Base-by-base conservation (phyloP, 2,797 vertebrate genomes). In the Clarias fuscus region DNA sequence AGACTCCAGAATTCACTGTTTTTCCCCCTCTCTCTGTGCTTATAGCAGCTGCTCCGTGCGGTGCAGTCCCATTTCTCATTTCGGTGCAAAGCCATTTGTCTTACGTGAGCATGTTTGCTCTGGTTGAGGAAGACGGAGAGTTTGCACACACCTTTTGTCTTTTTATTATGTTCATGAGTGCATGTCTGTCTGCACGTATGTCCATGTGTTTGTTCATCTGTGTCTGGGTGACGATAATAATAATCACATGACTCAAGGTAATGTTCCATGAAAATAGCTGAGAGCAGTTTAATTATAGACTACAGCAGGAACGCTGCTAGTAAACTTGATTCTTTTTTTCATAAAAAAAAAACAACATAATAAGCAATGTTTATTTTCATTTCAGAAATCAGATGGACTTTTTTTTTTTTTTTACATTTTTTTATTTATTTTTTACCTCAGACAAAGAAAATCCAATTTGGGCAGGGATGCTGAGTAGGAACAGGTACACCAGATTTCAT, bases 251-350 rank as follows among this genome's bases (percentile, higher is more conserved):
- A 96, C 94, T 96, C 93, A 89, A 90, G 96, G 97, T 98, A 97
- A 98, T 98, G 97, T 98, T 95, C 96, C 97, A 96, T 99, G 97
- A 97, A 97, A 98, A 98, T 97, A 98, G 95, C 96, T 96, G 95
- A 93, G 95, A 94, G 93, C 94, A 95, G 95, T 97, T 96, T 98
- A 98, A 98, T 98, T 97, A 98, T 94, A 94, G 94, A 96, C 95
- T 95, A 96, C 93, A 93, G 93, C 91, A 94, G 92, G 82, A 89
- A 88, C 84, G 84, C 88, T 94, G 92, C 91, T 91, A 92, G 92
- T 93, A 86, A 94, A 94, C 92, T 95, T 91, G 91, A 93, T 84
- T 95, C 82, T 83, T n/a, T 33, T 40, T 68, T 65, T 73, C 30
- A 81, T 83, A 33, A 61, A 77, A 59, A 33, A 75, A 17, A 33